Base-by-base conservation (phyloP, 2,797 vertebrate genomes). In the Periparus ater region DNA sequence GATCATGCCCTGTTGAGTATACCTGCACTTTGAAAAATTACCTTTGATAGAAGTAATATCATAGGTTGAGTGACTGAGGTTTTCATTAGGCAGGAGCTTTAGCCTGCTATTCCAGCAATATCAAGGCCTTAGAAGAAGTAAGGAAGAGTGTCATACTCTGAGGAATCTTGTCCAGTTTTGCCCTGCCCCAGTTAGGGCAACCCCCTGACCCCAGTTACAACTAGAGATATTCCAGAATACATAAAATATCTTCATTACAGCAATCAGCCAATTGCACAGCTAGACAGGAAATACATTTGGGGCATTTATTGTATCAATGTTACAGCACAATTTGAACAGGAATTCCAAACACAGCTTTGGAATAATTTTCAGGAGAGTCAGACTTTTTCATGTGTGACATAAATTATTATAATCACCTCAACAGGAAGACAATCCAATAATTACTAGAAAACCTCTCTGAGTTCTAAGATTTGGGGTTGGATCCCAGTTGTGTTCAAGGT, bases 1-100 rank as follows among this genome's bases (percentile, higher is more conserved):
- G 66, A 89, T 83, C 75, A 75, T 38, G 65, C 26, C 73, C 66
- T 83, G 44, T 48, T 55, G 30, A 83, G 30, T 19, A 10, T 17
- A 75, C 29, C 58, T 26, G 26, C 30, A 60, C 54, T 84, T 88
- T 21, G 26, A 85, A 92, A 88, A 81, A 75, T 91, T 94, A 63
- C 55, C 54, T 85, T 57, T 55, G 36, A 29, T 40, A 75, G 34
- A 81, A 85, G n/a, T n/a, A 92, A 84, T 89, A 72, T 36, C 5
- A 2, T 26, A 81, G 44, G 67, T 85, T 42, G 75, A 88, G 44
- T 55, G 70, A 83, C 58, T 66, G 25, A 36, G 9, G 48, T 67
- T 91, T 93, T 92, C 81, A 91, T 88, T 65, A 75, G 0, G 0
- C 50, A 32, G 45, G 62, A 78, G 91, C 11, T 93, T 93, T 91